These are phyloP conservation scores for Limonius californicus DNA, from an alignment of 1,140 invertebrate species.

Conservation along the genomic window DNA sequence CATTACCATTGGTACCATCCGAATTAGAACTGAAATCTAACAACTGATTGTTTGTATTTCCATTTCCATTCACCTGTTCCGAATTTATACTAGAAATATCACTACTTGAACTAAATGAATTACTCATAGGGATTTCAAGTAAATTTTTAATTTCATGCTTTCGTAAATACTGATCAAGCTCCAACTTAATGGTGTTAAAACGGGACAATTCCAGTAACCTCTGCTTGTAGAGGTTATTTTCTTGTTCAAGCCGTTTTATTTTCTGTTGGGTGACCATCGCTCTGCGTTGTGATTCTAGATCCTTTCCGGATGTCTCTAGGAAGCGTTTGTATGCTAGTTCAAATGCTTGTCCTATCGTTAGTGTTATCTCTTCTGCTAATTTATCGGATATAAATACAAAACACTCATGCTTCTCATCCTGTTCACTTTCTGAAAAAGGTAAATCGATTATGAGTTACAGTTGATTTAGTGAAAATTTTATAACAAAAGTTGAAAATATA, in stretches of 20 bases:
- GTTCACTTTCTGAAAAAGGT: slow-evolving; percentile 36
- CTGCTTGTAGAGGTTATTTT: slow-evolving; percentile 66
- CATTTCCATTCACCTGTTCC: slow-evolving; percentile 46
- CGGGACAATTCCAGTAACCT: slow-evolving; percentile 58
- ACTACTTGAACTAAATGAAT: slow-evolving; percentile 14
- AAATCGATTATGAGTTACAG: too few relatives aligned
- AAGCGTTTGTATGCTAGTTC: slow-evolving; percentile 92
- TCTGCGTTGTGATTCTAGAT: slow-evolving; percentile 68
- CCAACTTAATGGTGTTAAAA: slow-evolving; percentile 39
- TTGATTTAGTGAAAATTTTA: too few relatives aligned
- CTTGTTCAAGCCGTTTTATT: slow-evolving; percentile 67
- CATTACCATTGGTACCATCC: slow-evolving; percentile 45
- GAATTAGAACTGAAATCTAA: slow-evolving; percentile 29
- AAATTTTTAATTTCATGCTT: slow-evolving; percentile 43
- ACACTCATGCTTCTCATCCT: slow-evolving; percentile 80
- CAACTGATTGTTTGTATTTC: slow-evolving; percentile 25
- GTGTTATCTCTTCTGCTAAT: slow-evolving; percentile 91
- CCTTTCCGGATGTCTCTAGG: slow-evolving; percentile 72
- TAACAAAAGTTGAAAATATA: not conserved
- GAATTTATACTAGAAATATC: slow-evolving; percentile 18
- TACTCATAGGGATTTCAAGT: slow-evolving; percentile 33
- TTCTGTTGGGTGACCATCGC: slow-evolving; percentile 69
- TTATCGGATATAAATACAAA: slow-evolving; percentile 97
- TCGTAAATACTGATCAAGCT: slow-evolving; percentile 44
- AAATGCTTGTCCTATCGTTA: slow-evolving; percentile 96